Evolutionary conservation across 2,113 vertebrate genomes (phyloP).

Genomic region (Pyrgilauda ruficollis): DNA sequence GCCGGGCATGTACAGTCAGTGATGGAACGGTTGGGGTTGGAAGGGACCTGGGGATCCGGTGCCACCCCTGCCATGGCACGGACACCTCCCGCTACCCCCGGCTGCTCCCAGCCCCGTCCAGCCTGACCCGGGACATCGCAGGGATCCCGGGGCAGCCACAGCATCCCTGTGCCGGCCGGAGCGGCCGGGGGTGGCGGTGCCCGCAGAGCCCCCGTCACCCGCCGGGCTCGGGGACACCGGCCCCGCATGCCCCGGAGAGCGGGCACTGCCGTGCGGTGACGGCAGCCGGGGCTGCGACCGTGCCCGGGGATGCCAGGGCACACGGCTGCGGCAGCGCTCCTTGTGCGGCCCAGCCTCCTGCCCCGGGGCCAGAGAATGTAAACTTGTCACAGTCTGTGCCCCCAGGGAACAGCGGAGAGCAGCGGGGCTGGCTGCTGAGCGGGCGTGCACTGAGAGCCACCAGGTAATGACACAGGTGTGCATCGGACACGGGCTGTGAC

Average conservation of each 20-base stretch:
- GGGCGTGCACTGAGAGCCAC: rapidly evolving
- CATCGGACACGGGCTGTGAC: not conserved
- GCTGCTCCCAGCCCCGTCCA: not conserved
- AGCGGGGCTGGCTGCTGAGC: not conserved
- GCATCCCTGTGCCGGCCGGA: not conserved
- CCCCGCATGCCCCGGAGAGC: not conserved
- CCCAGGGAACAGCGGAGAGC: not conserved
- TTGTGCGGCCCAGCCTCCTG: rapidly evolving
- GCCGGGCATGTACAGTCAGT: rapidly evolving
- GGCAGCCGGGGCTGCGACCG: not conserved
- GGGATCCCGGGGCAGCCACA: not conserved
- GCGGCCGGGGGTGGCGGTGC: not conserved
- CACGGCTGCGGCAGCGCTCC: not conserved
- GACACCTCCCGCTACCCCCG: rapidly evolving
- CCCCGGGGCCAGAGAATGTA: rapidly evolving
- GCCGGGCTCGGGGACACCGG: not conserved
- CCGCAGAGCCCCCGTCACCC: not conserved
- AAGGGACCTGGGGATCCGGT: no score
- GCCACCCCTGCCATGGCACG: not conserved
- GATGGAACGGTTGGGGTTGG: not conserved
- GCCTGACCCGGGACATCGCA: rapidly evolving
- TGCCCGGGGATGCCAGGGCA: not conserved
- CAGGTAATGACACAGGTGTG: not conserved
- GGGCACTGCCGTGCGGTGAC: not conserved
- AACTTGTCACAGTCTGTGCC: not conserved